Conservation (phyloP, 2,113 vertebrate genomes). For the Oncorhynchus gorbuscha region DNA sequence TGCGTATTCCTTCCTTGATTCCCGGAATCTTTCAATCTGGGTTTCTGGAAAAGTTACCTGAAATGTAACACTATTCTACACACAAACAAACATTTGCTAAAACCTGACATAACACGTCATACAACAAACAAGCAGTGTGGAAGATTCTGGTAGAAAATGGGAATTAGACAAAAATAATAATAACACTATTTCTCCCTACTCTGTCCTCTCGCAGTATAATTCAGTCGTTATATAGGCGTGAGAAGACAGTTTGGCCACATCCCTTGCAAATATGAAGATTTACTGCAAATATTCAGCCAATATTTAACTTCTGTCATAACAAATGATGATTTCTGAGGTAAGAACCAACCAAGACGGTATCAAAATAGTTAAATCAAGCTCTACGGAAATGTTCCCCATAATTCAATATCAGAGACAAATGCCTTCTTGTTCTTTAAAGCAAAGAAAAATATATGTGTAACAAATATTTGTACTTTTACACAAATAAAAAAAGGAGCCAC, state of each 20-base stretch:
- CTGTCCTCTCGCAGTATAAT: slow-evolving; percentile 33
- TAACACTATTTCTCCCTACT: slow-evolving; percentile 27
- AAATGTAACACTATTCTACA: too few relatives aligned
- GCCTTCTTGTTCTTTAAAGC: background rate
- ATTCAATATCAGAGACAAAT: background rate
- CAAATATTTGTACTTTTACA: slow-evolving; percentile 6
- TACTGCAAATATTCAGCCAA: slow-evolving; percentile 50
- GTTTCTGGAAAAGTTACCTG: too few relatives aligned
- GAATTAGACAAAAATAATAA: slow-evolving; percentile 49
- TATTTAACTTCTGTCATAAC: slow-evolving; percentile 53
- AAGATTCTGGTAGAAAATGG: slow-evolving; percentile 58
- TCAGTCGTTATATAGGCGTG: slow-evolving; percentile 51
- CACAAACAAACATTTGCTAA: slow-evolving; percentile 31
- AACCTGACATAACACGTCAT: slow-evolving; percentile 19
- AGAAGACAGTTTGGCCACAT: slow-evolving; percentile 68
- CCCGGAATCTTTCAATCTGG: too few relatives aligned
- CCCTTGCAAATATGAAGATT: slow-evolving; percentile 51
- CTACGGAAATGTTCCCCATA: slow-evolving; percentile 49
- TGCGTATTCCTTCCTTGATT: too few relatives aligned
- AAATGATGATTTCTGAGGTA: slow-evolving; percentile 65
- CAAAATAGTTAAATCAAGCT: slow-evolving; percentile 65
- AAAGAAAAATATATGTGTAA: background rate
- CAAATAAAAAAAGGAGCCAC: background rate
- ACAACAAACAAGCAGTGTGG: slow-evolving; percentile 43
- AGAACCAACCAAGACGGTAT: slow-evolving; percentile 63